phyloP scores from a whole-genome alignment of 2,888 invertebrate genomes.

The Congeria kusceri region DNA sequence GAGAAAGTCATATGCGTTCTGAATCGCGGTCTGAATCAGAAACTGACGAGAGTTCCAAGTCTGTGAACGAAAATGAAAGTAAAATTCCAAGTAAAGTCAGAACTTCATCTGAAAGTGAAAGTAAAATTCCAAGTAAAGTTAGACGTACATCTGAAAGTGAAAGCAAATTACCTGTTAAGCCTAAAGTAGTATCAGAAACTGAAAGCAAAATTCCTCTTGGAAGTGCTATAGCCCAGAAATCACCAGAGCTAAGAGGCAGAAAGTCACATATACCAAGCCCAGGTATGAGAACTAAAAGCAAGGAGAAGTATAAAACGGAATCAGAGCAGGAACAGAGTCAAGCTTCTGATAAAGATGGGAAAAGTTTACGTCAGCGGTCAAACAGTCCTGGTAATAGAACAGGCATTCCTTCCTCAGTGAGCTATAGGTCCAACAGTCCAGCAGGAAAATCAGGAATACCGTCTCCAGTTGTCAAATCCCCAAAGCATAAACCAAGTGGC shows the following conservation, averaged over 20 bases:
- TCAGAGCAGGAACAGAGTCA: constrained; percentile 32
- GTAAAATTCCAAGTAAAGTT: not conserved
- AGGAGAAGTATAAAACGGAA: constrained; percentile 6
- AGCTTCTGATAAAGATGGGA: constrained; percentile 28
- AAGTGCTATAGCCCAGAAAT: constrained; percentile 47
- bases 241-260: constrained; percentile 42
- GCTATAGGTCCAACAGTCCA: constrained; percentile 62
- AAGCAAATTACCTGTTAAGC: constrained; percentile 11
- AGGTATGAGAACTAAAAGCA: constrained; percentile 43
- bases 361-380: constrained; percentile 33
- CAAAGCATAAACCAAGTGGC: constrained; percentile 38
- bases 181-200: constrained; percentile 1
- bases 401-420: constrained; percentile 43
- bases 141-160: constrained; percentile 41
- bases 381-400: constrained; percentile 46
- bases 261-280: constrained; percentile 60
- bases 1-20: no score
- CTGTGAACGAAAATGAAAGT: not conserved
- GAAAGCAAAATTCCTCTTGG: constrained; percentile 43
- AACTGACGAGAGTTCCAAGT: no score
- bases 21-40: no score
- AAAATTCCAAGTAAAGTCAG: constrained; percentile 12
- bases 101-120: not conserved
- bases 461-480: constrained; percentile 28
- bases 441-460: constrained; percentile 57